Base-by-base conservation (phyloP, 2,113 vertebrate species). In the Neodon shergylaensis region DNA sequence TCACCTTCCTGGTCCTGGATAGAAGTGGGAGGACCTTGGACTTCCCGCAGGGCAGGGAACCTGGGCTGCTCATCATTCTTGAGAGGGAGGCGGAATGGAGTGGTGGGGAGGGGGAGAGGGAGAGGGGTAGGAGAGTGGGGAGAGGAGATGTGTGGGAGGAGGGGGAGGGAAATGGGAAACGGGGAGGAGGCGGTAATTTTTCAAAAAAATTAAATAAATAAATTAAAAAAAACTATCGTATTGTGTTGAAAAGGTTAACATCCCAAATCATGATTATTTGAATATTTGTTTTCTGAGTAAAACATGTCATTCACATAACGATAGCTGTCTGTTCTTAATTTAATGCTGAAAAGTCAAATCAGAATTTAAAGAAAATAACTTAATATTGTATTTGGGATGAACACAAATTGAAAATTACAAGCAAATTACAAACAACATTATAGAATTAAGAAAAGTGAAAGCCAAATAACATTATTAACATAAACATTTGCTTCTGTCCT, bases 381-480 rank as follows among this genome's bases (percentile, higher is more conserved):
- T 74, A 94, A 33, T 90, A 31, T 91, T 68, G 58, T 8, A 94
- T 14, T 44, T 81, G 1, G 5, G 42, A 82, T 17, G 84, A 10
- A 39, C 7, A 83, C 83, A 88, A 82, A 86, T 28, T 82, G 52
- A 93, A 94, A 95, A 73, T 65, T 79, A 91, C 77, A 33, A 86
- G 91, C 5, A n/a, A 72, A 84, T 81, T 91, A n/a, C 39, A 87
- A 17, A 81, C n/a, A 39, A 86, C 16, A 85, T 61, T 88, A 73
- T 22, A 93, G 39, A 91, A 77, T 89, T 82, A 96, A 76, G 73
- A 33, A 92, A 85, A 88, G 12, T 52, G 11, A 95, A 86, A 31
- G 33, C 42, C 22, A 52, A 17, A 65, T 58, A n/a, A 81, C 19
- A 3, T 26, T 68, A 88, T 28, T 88, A 72, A 72, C 17, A 61